phyloP scores from a whole-genome alignment of 1,140 invertebrate species.

The Drosophila pandora region DNA sequence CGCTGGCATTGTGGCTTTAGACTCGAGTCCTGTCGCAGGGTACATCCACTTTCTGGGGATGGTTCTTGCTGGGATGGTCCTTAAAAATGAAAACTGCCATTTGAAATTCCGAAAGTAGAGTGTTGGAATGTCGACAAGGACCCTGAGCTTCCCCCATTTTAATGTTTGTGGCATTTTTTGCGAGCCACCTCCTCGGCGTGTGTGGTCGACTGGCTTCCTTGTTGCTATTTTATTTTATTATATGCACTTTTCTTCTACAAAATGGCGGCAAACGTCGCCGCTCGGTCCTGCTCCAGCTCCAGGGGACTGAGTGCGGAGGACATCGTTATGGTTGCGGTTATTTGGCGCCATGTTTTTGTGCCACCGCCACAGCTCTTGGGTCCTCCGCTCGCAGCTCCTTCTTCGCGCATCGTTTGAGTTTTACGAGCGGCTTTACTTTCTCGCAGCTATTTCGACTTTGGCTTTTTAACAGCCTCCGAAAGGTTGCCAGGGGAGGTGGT shows the following conservation, averaged over 20 bases:
- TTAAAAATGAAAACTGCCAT: neutral
- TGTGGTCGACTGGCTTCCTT: slow-evolving; percentile 37
- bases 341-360: slow-evolving; percentile 80
- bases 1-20: slow-evolving; percentile 29
- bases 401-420: slow-evolving; percentile 76
- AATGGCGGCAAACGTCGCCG: slow-evolving; percentile 80
- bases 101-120: slow-evolving; percentile 4
- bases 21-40: slow-evolving; percentile 11
- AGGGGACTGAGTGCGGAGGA: slow-evolving; percentile 1
- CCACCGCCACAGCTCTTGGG: slow-evolving; percentile 2
- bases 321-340: slow-evolving; percentile 78
- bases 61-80: neutral
- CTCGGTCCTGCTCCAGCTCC: slow-evolving; percentile 25
- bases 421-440: slow-evolving; percentile 81
- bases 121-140: slow-evolving; percentile 7
- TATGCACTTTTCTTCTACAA: slow-evolving; percentile 82
- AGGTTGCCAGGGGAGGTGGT: slow-evolving; percentile 18
- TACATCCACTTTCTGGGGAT: neutral
- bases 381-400: slow-evolving; percentile 5
- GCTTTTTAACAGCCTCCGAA: slow-evolving; percentile 71
- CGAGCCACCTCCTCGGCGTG: slow-evolving; percentile 47
- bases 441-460: slow-evolving; percentile 78
- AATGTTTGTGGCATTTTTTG: slow-evolving; percentile 63
- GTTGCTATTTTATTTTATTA: slow-evolving; percentile 80
- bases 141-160: slow-evolving; percentile 34